phyloP scores from a whole-genome alignment of 2,113 vertebrate species.

The Synodontis membranacea region DNA sequence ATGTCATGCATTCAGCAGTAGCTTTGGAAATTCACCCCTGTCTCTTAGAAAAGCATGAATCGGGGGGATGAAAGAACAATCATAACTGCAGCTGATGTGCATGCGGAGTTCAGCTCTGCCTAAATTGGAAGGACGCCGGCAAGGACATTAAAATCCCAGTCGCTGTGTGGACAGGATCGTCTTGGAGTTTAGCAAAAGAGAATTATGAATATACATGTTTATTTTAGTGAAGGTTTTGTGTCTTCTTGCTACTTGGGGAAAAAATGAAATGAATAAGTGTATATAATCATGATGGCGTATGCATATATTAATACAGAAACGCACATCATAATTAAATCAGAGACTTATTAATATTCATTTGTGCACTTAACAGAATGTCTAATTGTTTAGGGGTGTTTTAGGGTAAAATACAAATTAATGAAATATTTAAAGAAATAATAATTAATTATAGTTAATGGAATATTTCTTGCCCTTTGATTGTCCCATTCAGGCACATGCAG shows the following conservation, averaged over 20 bases:
- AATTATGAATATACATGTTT: neutral
- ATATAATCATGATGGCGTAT: no score
- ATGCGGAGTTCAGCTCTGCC: slow-evolving; percentile 1
- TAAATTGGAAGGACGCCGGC: neutral
- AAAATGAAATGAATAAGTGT: no score
- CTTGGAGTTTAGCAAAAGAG: neutral
- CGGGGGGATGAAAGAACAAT: neutral
- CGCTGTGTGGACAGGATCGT: neutral
- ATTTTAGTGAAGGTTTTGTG: neutral
- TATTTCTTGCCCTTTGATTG: neutral
- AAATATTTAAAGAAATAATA: neutral
- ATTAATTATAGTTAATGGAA: neutral
- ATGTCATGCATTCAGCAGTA: slow-evolving; percentile 20
- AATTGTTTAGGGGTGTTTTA: no score
- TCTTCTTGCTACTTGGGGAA: neutral
- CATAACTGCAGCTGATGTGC: neutral
- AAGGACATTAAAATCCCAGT: neutral
- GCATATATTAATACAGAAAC: no score
- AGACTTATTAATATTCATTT: no score
- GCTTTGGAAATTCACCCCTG: neutral
- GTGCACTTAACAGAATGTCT: no score
- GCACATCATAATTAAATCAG: no score
- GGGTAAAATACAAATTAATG: neutral
- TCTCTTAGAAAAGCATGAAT: slow-evolving; percentile 3
- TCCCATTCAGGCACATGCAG: neutral